phyloP scores from a whole-genome alignment of 1,140 invertebrate species.

The Pogonomyrmex californicus region DNA sequence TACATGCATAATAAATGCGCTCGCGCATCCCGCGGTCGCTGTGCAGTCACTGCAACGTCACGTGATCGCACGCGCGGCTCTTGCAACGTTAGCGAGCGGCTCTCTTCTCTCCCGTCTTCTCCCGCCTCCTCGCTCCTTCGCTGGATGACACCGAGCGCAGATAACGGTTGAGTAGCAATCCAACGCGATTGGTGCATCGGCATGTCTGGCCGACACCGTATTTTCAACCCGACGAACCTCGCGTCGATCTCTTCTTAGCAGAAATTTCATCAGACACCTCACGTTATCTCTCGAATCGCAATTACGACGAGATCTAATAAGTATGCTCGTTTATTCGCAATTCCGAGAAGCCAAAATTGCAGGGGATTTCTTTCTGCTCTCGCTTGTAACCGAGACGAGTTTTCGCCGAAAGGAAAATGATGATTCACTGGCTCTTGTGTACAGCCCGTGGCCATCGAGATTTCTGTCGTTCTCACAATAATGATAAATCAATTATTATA shows the following conservation, averaged over 20 bases:
- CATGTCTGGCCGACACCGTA: neutral
- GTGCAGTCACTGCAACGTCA: constrained; percentile 47
- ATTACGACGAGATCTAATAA: neutral
- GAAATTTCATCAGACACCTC: neutral
- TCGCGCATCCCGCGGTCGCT: constrained; percentile 53
- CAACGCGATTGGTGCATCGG: constrained; percentile 6
- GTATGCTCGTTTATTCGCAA: neutral
- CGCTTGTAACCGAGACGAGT: neutral
- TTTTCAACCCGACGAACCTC: neutral
- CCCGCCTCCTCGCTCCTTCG: constrained; percentile 7
- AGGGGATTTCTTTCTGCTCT: neutral
- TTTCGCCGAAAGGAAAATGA: neutral
- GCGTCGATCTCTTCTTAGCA: neutral
- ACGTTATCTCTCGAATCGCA: neutral
- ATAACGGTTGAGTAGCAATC: constrained; percentile 50
- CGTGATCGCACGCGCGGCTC: constrained; percentile 46
- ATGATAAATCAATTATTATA: too few species aligned
- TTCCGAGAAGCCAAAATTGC: neutral
- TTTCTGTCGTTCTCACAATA: too few species aligned
- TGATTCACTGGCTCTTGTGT: neutral
- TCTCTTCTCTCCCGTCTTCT: constrained; percentile 29
- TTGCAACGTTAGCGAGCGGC: constrained; percentile 1
- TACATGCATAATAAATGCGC: constrained; percentile 64
- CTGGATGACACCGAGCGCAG: constrained; percentile 20
- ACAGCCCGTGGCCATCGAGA: too few species aligned